Base-by-base conservation (phyloP, 1,140 invertebrate species). In the Nylanderia fulva region DNA sequence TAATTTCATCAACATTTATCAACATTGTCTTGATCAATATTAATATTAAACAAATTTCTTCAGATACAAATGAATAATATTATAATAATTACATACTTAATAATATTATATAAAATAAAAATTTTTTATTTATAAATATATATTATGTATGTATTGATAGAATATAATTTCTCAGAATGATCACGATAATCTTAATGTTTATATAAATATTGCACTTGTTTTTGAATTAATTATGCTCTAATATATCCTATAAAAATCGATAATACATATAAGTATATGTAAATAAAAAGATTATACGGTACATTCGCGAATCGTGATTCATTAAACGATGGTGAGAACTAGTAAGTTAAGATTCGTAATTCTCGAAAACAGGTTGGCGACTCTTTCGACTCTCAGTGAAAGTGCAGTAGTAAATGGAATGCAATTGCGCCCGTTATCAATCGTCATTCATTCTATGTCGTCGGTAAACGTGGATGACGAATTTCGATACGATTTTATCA, bases 381-480 rank as follows among this genome's bases (percentile, higher is more conserved):
- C 77, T 80, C 64, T 80, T 80, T 80, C 64, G 64, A 71, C 77
- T 80, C 76, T 80, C 77, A 80, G 64, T 80, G 77, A 80, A 80
- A 80, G 77, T 80, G 52, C 45, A 80, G 48, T 80, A 71, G 64
- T 71, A 80, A 64, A 64, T 18, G 60, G 61, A 77, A 77, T 77
- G 77, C 24, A 71, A 71, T 80, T 63, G 24, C 29, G 39, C 36
- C n/a, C 64, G 52, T 80, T 80, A 80, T 80, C 64, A 80, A 80
- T 80, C 64, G 76, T 79, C 45, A 69, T 79, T 68, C 45, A 45
- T 27, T 68, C 63, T 42, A 39, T 21, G 29, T 27, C 5, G 63
- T 29, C 36, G 52, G 11, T n/a, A 79, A 69, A 68, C 45, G 63
- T 52, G 21, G 27, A 68, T 80, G 66, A 80, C 52, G 21, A 58